Evolutionary conservation across 53 echinoderm and acorn worm genomes (phyloP), one percentile per base, ranked within the genome.

Genomic region (Patiria pectinifera): DNA sequence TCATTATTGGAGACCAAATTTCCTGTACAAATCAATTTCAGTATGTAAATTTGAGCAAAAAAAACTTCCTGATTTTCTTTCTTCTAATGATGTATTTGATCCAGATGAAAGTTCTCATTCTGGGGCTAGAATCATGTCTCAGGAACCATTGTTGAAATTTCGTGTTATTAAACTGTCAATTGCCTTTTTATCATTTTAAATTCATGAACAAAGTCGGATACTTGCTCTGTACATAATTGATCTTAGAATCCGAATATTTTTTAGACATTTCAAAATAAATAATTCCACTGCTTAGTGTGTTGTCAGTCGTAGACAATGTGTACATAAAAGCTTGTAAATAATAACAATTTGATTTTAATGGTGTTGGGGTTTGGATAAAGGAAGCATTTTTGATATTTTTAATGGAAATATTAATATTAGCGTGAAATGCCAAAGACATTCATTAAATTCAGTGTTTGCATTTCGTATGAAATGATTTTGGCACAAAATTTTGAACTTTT

Each of bases 171-270:
- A 53, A 53, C 6, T 53, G 8, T 53, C 53, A 53, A 53, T 66
- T 18, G 10, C 66, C 15, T 66, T 66, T 66, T 66, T 66, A 83
- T 83, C 26, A 10, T 70, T 86, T 23, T 72, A 22, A 22, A 44
- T 71, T 71, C 19, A 86, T 45, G 46, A 14, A 86, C 21, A 45
- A 8, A 71, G 18, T 86, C n/a, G 22, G 74, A 72, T 69, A 43
- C 22, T 13, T 86, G 86, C 23, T 86, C 48, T 86, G 86, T 86
- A 74, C 47, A 86, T 86, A 86, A 86, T 60, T 85, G 60, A 85
- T 85, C 12, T 43, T 45, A 22, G 74, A 66, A 74, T 74, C 22
- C 74, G 74, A 23, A 18, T 69, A 69, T 53, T 53, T 69, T 69
- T 69, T 69, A 69, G 69, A 15, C 69, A 69, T 69, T 69, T 6